Evolutionary conservation across 2,888 invertebrate species (phyloP).

Genomic region (Synergus itoensis): DNA sequence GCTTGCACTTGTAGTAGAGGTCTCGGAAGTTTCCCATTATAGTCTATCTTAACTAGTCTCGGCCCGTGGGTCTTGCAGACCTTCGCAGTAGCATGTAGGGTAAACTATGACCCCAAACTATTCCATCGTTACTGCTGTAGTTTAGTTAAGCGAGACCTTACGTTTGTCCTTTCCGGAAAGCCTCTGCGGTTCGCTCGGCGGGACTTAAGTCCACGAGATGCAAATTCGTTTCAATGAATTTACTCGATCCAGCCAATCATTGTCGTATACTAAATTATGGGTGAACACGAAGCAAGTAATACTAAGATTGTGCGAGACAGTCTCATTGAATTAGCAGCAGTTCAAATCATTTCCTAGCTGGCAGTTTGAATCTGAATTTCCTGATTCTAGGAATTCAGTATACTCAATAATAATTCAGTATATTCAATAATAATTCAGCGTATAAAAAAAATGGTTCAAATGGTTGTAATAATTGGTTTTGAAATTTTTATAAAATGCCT

Average conservation of each 20-base stretch:
- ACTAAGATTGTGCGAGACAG: constrained; percentile 11
- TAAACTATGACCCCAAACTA: constrained; percentile 64
- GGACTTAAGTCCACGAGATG: constrained; percentile 72
- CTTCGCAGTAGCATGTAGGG: constrained; percentile 44
- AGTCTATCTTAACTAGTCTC: constrained; percentile 61
- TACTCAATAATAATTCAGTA: too few species aligned
- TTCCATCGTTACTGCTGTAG: constrained; percentile 63
- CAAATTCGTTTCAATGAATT: constrained; percentile 68
- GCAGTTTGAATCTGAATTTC: background rate
- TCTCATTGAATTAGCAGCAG: background rate
- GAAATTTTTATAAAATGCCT: too few species aligned
- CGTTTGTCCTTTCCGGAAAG: constrained; percentile 40
- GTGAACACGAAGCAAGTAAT: constrained; percentile 38
- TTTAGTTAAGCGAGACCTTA: constrained; percentile 58
- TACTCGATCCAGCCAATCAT: constrained; percentile 69
- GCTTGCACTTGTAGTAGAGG: constrained; percentile 59
- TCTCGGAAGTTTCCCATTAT: constrained; percentile 70
- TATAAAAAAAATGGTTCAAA: too few species aligned
- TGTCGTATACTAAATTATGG: constrained; percentile 49
- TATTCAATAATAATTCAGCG: too few species aligned
- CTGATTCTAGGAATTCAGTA: too few species aligned
- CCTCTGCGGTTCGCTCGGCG: constrained; percentile 34
- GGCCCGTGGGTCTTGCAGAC: constrained; percentile 43
- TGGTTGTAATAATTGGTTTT: too few species aligned
- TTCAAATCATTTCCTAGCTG: background rate